Evolutionary conservation across 2,888 invertebrate genomes (phyloP).

Genomic region (Cheilosia impressa): DNA sequence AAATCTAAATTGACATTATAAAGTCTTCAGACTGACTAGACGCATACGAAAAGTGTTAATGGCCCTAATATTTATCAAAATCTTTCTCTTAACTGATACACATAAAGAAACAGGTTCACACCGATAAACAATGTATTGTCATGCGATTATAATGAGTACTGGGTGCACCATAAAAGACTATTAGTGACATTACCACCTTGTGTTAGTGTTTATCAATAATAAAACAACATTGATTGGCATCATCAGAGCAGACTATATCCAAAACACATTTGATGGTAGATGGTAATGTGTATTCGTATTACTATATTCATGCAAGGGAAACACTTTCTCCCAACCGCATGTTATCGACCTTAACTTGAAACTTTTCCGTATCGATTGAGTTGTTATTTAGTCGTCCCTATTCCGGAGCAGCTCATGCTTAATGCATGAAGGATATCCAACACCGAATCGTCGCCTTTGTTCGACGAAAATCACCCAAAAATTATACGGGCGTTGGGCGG

Average conservation of each 20-base stretch:
- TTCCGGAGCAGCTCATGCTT: conserved; percentile 10
- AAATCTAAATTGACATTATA: too few species aligned
- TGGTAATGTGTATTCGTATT: not conserved
- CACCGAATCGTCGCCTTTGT: conserved; percentile 3
- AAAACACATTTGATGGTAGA: conserved; percentile 39
- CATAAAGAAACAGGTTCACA: too few species aligned
- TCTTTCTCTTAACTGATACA: too few species aligned
- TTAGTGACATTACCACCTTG: conserved; percentile 3
- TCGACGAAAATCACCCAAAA: not conserved
- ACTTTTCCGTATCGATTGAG: conserved; percentile 12
- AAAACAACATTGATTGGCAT: conserved; percentile 40
- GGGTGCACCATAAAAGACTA: conserved; percentile 20
- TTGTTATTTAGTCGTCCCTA: conserved; percentile 1
- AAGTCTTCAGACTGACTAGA: too few species aligned
- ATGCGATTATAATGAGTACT: not conserved
- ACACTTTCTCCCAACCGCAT: not conserved
- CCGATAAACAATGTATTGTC: not conserved
- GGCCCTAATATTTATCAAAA: too few species aligned
- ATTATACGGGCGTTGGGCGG: not conserved
- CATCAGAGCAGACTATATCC: conserved; percentile 11
- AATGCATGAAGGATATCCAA: conserved; percentile 24
- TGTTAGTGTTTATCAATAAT: conserved; percentile 35
- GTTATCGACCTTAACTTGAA: not conserved
- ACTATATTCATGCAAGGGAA: not conserved
- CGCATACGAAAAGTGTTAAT: too few species aligned